Evolutionary conservation across 2,888 invertebrate species (phyloP), one percentile per base, ranked within the genome.

Genomic region (Xestoiulus laeticollis): DNA sequence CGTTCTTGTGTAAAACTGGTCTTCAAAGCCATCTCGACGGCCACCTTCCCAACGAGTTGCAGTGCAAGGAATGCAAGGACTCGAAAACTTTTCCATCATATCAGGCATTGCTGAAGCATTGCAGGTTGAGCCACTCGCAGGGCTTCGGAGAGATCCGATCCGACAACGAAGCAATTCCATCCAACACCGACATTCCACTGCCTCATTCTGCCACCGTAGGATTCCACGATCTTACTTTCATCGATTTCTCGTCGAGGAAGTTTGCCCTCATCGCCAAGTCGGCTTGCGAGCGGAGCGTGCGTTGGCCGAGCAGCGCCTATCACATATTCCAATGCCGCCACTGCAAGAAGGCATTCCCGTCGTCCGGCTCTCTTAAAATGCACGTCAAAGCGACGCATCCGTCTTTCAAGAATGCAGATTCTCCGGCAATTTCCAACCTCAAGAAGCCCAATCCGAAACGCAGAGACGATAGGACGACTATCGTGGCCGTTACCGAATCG

Each of bases 161-260:
- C 2, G 87, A 43, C 4, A 19, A 26, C 5, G 87, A 87, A 1
- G 68, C 30, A 1, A 33, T 68, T 43, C 44, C 33, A 5, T 68
- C 30, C 38, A 14, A 32, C 30, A 1, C 83, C 12, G 32, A 83
- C 30, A 22, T 38, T 44, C 30, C 30, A 32, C 19, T 22, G 22
- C 22, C 10, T 19, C 30, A 44, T 10, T 33, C 82, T 12, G 84
- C 83, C 0, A 32, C 22, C 12, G 85, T 90, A 26, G 91, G 91
- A 22, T 92, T 92, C 59, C 88, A 89, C 90, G 96, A 96, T 91
- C 92, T 95, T 87, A 94, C 95, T 1, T 96, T 95, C 91, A 94
- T 95, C n/a, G 96, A 96, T 91, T 97, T 96, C 91, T 95, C 96
- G 0, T 94, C 94, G 88, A 94, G 94, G 90, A 96, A 96, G 91